These are phyloP conservation scores for Lerema accius DNA, from an alignment of 1,140 invertebrate species.

Conservation along the genomic window DNA sequence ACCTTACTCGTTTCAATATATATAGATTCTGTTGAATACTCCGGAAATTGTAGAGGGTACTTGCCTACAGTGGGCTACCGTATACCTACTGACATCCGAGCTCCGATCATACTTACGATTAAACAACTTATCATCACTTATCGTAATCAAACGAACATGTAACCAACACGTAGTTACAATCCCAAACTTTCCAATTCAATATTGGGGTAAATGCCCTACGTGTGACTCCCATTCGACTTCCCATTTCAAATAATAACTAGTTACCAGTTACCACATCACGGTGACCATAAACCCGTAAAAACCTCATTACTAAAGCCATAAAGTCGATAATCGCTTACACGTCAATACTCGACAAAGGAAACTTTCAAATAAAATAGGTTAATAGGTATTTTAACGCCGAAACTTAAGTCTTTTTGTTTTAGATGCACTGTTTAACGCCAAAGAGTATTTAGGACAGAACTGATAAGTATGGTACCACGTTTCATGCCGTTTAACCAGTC, in stretches of 20 bases:
- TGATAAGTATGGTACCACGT: too few species aligned
- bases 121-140: too few species aligned
- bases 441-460: constrained; percentile 48
- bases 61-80: too few species aligned
- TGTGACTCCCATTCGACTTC: constrained; percentile 15
- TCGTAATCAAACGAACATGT: too few species aligned
- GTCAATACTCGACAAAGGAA: constrained; percentile 42
- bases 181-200: not conserved
- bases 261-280: constrained; percentile 15
- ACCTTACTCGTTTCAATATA: too few species aligned
- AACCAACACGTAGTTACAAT: constrained; percentile 7
- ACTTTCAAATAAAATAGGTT: constrained; percentile 79
- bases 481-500: too few species aligned
- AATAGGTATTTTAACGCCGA: constrained; percentile 76
- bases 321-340: constrained; percentile 33
- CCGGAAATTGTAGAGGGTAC: too few species aligned
- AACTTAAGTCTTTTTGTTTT: constrained; percentile 71
- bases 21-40: too few species aligned
- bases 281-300: constrained; percentile 7
- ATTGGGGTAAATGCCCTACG: constrained; percentile 5
- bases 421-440: constrained; percentile 59
- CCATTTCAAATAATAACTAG: constrained; percentile 18
- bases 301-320: constrained; percentile 21
- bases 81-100: too few species aligned
- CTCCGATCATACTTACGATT: too few species aligned